These are phyloP conservation scores for Oreochromis niloticus DNA, from an alignment of 2,113 vertebrate species.

Conservation along the genomic window DNA sequence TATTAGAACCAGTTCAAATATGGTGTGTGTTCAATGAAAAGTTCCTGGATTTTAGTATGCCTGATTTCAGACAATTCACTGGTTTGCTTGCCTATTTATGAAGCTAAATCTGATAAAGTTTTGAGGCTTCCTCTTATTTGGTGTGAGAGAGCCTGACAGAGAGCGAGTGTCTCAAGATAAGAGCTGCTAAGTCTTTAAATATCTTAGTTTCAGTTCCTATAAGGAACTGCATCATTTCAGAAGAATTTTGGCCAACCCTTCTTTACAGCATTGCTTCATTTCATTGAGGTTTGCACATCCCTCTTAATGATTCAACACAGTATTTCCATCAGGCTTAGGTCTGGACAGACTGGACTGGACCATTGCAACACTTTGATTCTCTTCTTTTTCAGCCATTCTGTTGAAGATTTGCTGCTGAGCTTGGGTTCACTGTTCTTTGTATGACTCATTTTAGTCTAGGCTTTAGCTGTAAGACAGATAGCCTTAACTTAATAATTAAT, in stretches of 20 bases:
- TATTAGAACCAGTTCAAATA: background rate
- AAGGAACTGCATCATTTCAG: background rate
- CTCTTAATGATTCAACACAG: background rate
- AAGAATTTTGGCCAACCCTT: too few species aligned
- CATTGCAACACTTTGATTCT: too few species aligned
- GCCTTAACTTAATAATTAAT: background rate
- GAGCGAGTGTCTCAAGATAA: rapidly evolving
- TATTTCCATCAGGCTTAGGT: too few species aligned
- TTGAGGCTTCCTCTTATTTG: background rate
- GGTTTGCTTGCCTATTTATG: background rate
- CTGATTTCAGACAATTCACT: background rate
- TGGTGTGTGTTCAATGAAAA: background rate
- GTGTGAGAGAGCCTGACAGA: background rate
- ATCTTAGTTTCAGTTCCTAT: background rate
- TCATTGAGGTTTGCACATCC: background rate
- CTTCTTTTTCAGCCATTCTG: too few species aligned
- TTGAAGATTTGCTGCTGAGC: too few species aligned
- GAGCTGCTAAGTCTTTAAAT: background rate
- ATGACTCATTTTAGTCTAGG: background rate
- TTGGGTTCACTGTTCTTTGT: too few species aligned
- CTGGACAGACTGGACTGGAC: too few species aligned
- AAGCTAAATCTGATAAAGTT: rapidly evolving
- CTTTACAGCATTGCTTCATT: background rate
- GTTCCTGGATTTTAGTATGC: background rate
- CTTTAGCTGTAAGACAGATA: background rate